Percentiles rank a stretch among this genome's conserved stretches.
phyloP scores from a whole-genome alignment of 2,797 vertebrate genomes.

The Chelmon rostratus region DNA sequence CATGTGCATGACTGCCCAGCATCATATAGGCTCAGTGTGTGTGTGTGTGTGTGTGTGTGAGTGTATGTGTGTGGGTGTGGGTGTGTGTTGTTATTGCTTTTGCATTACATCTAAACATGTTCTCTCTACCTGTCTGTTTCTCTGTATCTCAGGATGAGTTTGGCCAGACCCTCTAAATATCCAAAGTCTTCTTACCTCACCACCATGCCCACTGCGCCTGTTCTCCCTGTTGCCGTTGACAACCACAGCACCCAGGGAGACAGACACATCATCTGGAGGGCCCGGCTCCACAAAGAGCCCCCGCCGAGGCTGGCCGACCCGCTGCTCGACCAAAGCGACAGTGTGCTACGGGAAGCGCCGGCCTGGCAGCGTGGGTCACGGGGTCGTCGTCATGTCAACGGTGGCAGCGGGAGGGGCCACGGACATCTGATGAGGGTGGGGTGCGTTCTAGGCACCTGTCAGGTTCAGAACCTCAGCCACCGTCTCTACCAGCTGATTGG shows the following conservation, averaged over 20 bases:
- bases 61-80: background rate
- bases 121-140: constrained; percentile 38
- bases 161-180: constrained; percentile 54
- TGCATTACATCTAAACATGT: constrained; percentile 20
- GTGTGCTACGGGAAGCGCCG: constrained; percentile 9
- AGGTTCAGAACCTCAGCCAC: constrained; percentile 94
- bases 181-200: constrained; percentile 40
- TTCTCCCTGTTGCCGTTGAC: constrained; percentile 44
- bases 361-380: constrained; percentile 56
- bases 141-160: constrained; percentile 63
- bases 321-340: constrained; percentile 34
- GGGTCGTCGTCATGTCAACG: constrained; percentile 77
- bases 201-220: constrained; percentile 44
- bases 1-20: background rate
- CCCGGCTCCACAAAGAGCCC: constrained; percentile 67
- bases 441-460: constrained; percentile 94
- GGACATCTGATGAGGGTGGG: constrained; percentile 88
- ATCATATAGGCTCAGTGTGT: constrained; percentile 9
- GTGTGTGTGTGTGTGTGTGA: background rate
- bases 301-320: constrained; percentile 35
- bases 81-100: background rate
- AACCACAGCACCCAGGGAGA: constrained; percentile 62
- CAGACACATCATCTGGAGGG: constrained; percentile 61
- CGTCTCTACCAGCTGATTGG: constrained; percentile 92
- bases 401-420: constrained; percentile 51